Evolutionary conservation across 2,113 vertebrate genomes (phyloP).

Genomic region (Cyphomyrus plagiostoma): DNA sequence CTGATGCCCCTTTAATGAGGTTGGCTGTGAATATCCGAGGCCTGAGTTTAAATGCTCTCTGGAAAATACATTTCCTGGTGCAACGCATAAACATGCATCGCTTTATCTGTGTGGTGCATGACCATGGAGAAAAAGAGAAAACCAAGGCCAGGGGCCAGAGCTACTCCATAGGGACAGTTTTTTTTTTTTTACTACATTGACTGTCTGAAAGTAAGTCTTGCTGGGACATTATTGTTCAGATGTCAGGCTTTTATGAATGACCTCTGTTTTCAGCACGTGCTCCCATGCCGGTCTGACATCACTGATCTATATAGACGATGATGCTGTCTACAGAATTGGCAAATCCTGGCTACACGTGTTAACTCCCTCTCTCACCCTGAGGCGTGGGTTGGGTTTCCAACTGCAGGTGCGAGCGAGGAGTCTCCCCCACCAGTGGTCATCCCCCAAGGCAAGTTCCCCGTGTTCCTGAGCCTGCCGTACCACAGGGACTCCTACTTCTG

Average conservation of each 20-base stretch:
- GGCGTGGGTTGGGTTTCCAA: conserved; percentile 1
- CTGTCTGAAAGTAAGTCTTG: background rate
- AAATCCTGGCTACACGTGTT: background rate
- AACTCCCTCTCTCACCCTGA: background rate
- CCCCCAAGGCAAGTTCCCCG: conserved; percentile 71
- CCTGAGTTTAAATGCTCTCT: background rate
- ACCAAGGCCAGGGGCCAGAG: background rate
- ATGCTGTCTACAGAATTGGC: background rate
- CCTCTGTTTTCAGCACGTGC: background rate
- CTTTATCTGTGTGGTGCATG: background rate
- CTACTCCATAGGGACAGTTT: background rate
- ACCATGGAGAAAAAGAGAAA: background rate
- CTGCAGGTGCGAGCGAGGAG: conserved; percentile 67
- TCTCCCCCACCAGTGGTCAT: conserved; percentile 54
- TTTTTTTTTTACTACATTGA: background rate
- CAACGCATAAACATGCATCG: background rate
- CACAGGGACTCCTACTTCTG: conserved; percentile 76
- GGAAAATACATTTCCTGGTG: conserved; percentile 10
- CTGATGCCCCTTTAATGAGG: background rate
- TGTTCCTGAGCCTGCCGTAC: conserved; percentile 83
- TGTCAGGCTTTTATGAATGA: background rate
- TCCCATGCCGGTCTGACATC: background rate
- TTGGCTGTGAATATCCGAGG: background rate
- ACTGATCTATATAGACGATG: too few relatives aligned
- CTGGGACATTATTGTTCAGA: background rate